These are phyloP conservation scores for Torymus tubicola DNA, from an alignment of 2,888 invertebrate species.

Conservation along the genomic window DNA sequence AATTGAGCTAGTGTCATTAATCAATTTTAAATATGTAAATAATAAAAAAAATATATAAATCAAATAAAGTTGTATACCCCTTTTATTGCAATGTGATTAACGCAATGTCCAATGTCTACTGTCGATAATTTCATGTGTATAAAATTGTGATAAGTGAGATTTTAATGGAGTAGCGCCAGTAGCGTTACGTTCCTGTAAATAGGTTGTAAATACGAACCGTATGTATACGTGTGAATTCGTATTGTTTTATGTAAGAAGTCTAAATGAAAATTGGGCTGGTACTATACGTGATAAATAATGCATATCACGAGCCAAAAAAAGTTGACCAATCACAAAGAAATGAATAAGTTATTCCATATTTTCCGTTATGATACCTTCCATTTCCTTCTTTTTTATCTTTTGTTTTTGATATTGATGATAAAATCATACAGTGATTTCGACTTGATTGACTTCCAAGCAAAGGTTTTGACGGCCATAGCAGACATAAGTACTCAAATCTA, in stretches of 20 bases:
- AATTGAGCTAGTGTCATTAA: no score
- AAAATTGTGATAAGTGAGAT: conserved; percentile 51
- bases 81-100: conserved; percentile 33
- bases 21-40: conserved; percentile 1
- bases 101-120: conserved; percentile 41
- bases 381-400: background rate
- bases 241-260: conserved; percentile 46
- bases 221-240: conserved; percentile 46
- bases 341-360: background rate
- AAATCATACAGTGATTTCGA: background rate
- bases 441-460: background rate
- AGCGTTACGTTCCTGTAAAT: conserved; percentile 49
- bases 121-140: conserved; percentile 51
- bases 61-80: conserved; percentile 2
- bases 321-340: conserved; percentile 49
- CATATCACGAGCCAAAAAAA: conserved; percentile 55
- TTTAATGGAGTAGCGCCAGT: conserved; percentile 36
- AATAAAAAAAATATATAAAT: conserved; percentile 1
- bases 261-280: conserved; percentile 33
- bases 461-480: background rate
- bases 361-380: background rate
- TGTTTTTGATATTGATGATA: background rate
- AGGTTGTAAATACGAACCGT: conserved; percentile 51
- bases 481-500: conserved; percentile 2
- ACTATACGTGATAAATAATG: conserved; percentile 49